Evolutionary conservation across 2,797 vertebrate genomes (phyloP).

Genomic region (Typhlichthys eigenmanni): DNA sequence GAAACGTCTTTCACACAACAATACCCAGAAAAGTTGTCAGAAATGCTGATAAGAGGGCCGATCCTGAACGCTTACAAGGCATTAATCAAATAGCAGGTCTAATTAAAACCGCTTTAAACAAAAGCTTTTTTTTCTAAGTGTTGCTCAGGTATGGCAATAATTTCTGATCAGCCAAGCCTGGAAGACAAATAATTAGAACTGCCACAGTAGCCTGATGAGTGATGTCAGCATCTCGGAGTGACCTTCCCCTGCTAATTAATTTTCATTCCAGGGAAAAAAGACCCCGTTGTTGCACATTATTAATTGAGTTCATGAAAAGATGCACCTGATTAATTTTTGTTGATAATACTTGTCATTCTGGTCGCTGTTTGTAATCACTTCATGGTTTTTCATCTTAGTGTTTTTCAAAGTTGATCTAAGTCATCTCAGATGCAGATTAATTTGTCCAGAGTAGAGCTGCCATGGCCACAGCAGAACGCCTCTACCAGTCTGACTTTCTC

Average conservation of each 20-base stretch:
- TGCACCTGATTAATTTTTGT: slow-evolving; percentile 99
- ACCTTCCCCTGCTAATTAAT: slow-evolving; percentile 99
- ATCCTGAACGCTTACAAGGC: slow-evolving; percentile 94
- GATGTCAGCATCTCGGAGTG: slow-evolving; percentile 99
- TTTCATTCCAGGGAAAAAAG: slow-evolving; percentile 99
- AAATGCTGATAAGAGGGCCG: slow-evolving; percentile 96
- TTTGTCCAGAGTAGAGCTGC: slow-evolving; percentile 76
- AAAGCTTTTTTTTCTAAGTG: slow-evolving; percentile 97
- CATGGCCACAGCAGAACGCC: slow-evolving; percentile 60
- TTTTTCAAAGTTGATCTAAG: slow-evolving; percentile 98
- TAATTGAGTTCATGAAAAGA: slow-evolving; percentile 99
- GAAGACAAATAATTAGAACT: slow-evolving; percentile 99
- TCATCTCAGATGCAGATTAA: slow-evolving; percentile 90
- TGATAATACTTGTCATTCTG: slow-evolving; percentile 99
- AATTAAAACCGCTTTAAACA: slow-evolving; percentile 99
- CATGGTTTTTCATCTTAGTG: slow-evolving; percentile 92
- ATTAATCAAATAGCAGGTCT: slow-evolving; percentile 99
- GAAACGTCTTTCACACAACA: slow-evolving; percentile 90
- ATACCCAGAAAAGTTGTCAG: slow-evolving; percentile 95
- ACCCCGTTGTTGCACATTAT: slow-evolving; percentile 99
- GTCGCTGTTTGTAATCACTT: slow-evolving; percentile 96
- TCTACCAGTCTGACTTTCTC: slow-evolving; percentile 58
- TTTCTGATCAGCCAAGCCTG: slow-evolving; percentile 99
- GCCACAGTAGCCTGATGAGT: slow-evolving; percentile 99
- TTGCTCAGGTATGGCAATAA: slow-evolving; percentile 99